Conservation (phyloP, 2,888 invertebrate species). For the Chrysolina oricalcia region DNA sequence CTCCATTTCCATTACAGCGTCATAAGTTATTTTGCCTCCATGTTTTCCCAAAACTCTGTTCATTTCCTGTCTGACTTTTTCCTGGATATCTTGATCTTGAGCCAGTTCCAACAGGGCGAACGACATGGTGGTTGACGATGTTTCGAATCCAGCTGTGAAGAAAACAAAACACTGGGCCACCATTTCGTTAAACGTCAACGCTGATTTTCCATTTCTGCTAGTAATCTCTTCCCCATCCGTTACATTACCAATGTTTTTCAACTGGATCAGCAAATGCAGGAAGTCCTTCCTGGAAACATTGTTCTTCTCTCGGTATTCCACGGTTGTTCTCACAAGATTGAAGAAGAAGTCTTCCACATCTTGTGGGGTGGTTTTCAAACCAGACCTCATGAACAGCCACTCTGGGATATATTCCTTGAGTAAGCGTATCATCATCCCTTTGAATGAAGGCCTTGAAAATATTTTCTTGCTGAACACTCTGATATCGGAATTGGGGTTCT, state of each 20-base stretch:
- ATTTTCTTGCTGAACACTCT: conserved; percentile 53
- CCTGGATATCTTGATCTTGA: conserved; percentile 42
- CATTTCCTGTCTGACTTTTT: conserved; percentile 48
- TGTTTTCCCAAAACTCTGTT: conserved; percentile 49
- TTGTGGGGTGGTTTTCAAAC: conserved; percentile 52
- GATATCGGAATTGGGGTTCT: conserved; percentile 73
- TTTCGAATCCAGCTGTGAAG: conserved; percentile 57
- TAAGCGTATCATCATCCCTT: neutral
- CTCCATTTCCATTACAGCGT: conserved; percentile 42
- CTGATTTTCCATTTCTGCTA: conserved; percentile 16
- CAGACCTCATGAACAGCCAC: conserved; percentile 20
- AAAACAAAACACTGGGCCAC: conserved; percentile 53
- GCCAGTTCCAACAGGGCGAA: conserved; percentile 55
- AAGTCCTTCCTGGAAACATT: conserved; percentile 73
- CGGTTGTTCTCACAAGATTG: conserved; percentile 68
- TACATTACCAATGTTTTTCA: conserved; percentile 68
- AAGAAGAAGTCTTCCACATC: conserved; percentile 70
- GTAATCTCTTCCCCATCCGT: conserved; percentile 63
- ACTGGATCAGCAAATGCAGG: conserved; percentile 73
- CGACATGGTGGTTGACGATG: conserved; percentile 54
- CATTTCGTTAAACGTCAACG: conserved; percentile 28
- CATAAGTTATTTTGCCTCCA: conserved; percentile 51
- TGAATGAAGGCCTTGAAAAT: conserved; percentile 3
- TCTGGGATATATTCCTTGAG: neutral
- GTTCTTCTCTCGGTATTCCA: conserved; percentile 71